Evolutionary conservation across 2,888 invertebrate genomes (phyloP).

Genomic region (Lampropteryx suffumata): DNA sequence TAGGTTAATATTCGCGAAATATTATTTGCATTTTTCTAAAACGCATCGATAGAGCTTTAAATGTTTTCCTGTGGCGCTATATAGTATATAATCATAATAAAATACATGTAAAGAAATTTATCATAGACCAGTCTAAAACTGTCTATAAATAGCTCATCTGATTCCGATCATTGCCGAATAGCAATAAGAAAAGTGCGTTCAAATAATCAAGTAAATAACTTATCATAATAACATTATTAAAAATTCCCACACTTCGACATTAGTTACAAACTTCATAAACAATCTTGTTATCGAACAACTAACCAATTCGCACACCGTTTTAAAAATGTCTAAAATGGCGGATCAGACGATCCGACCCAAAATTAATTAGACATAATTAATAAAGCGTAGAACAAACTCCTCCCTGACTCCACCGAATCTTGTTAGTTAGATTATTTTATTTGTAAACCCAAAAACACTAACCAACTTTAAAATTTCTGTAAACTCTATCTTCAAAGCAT

Average conservation of each 20-base stretch:
- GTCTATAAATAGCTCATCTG: too few species aligned
- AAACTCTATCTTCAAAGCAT: constrained; percentile 9
- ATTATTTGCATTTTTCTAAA: too few species aligned
- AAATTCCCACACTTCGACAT: constrained; percentile 24
- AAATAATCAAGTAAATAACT: too few species aligned
- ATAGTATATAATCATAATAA: too few species aligned
- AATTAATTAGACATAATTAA: constrained; percentile 82
- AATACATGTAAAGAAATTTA: too few species aligned
- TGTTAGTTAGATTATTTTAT: constrained; percentile 70
- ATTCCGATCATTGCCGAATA: too few species aligned
- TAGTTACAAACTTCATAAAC: constrained; percentile 24
- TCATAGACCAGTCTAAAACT: too few species aligned
- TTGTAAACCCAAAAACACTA: constrained; percentile 47
- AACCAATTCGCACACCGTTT: constrained; percentile 49
- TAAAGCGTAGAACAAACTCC: constrained; percentile 77
- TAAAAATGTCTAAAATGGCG: constrained; percentile 57
- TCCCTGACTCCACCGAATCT: constrained; percentile 67
- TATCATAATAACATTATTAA: too few species aligned
- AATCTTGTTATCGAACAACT: constrained; percentile 32
- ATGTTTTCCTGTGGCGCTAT: too few species aligned
- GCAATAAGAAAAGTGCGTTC: too few species aligned
- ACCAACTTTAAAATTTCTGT: constrained; percentile 8
- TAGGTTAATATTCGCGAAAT: too few species aligned
- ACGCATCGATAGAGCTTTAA: too few species aligned
- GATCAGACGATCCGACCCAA: constrained; percentile 64